Base-by-base conservation (phyloP, 2,113 vertebrate genomes). In the Theristicus caerulescens region DNA sequence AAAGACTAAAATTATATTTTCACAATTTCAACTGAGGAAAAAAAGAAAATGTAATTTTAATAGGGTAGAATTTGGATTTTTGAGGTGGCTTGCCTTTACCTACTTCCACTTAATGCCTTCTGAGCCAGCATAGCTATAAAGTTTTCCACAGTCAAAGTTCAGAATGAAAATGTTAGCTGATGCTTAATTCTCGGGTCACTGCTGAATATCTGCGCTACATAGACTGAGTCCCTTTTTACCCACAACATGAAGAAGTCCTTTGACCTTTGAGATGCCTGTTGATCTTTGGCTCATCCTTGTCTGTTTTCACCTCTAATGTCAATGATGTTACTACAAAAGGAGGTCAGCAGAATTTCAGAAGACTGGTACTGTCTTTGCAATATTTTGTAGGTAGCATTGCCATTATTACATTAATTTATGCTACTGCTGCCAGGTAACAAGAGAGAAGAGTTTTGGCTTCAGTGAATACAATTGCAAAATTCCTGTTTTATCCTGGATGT, bases 171-270 rank as follows among this genome's bases (percentile, higher is more conserved):
- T 64, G 31, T 67, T 84, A 71, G 54, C 61, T 97, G 79, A 69
- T 91, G 65, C 72, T 93, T 93, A 83, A 90, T 96, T 93, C 84
- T 52, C 3, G 1, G 71, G 86, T 92, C 78, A 87, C 70, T 94
- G 54, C 71, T 38, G 49, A 96, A 57, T 92, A 61, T 74, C 72
- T 65, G 49, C 64, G 65, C 83, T 90, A 74, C 40, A 62, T 54
- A 90, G 82, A 95, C 89, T 65, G 44, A 94, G 71, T 86, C 96
- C 76, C 86, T 94, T 96, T 93, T 96, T 90, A 91, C 55, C 91
- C 65, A 83, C 52, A 87, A 94, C 36, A 92, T 92, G 87, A 96
- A 96, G 70, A 96, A 97, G 81, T 97, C 79, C 76, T 97, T 95
- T 96, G 95, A 96, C 91, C 93, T 96, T 59, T 74, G 73, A 81